Evolutionary conservation across 1,140 invertebrate species (phyloP), one percentile per base, ranked within the genome.

Genomic region (Mamestra configurata): DNA sequence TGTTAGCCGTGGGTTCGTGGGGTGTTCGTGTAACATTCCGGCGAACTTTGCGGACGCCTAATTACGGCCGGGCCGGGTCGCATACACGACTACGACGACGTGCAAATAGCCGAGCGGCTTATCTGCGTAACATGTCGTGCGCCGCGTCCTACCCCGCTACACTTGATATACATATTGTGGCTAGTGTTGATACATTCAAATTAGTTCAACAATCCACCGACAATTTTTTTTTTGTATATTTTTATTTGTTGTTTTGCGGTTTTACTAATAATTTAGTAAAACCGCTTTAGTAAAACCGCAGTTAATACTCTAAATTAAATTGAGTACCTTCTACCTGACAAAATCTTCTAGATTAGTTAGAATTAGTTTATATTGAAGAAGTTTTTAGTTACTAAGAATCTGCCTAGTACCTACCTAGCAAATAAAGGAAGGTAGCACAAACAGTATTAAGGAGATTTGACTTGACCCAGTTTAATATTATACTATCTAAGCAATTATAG

Each of bases 11-110:
- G 79, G 79, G 66, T 53, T 70, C 76, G 81, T 71, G 61, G 81
- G 80, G 77, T 79, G 75, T 82, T 77, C 81, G 78, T 84, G 83
- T 84, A 85, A 85, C 82, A 87, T 90, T 85, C 85, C 82, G 79
- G 79, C 80, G 84, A 90, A 91, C 84, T 92, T 88, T 90, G 89
- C 86, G 89, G 86, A 76, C 81, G 80, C 81, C 87, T 92, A 90
- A 92, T 90, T 90, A 89, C 89, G 86, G 81, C 77, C 82, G 82
- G 80, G 77, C 82, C 82, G 82, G 75, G 80, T 78, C 77, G 79
- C 57, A 82, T 71, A 71, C 64, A 71, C 40, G 37, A 77, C 79
- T 71, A 82, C 83, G 80, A 82, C 83, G 80, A 86, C 82, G 86
- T 90, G 86, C 85, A 88, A 90, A 90, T 88, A 88, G 84, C 87